Conservation (phyloP, 2,797 vertebrate genomes). For the Myiotriccus ornatus region DNA sequence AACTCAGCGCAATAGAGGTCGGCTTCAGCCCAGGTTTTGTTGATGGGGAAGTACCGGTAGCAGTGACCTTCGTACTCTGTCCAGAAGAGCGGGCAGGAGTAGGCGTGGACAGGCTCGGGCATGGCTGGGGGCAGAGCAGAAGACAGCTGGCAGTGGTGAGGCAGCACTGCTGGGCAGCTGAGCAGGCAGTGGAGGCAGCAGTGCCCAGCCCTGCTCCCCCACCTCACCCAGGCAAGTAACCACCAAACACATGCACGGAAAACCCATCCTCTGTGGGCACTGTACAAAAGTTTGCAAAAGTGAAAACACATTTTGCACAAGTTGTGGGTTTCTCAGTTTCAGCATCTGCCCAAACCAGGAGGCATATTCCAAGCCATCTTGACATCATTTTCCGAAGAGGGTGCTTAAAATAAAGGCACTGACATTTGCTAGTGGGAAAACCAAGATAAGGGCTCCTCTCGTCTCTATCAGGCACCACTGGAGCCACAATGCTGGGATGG, state of each 20-base stretch:
- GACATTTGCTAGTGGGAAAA: neutral
- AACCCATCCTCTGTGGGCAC: neutral
- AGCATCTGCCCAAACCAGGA: neutral
- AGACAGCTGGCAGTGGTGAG: neutral
- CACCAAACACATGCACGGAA: rapidly evolving
- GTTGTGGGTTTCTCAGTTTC: rapidly evolving
- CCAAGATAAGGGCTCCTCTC: neutral
- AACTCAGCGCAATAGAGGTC: constrained; percentile 82
- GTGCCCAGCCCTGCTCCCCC: neutral
- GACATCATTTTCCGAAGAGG: neutral
- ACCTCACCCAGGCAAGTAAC: neutral
- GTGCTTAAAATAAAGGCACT: constrained; percentile 3
- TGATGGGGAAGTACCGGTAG: constrained; percentile 82
- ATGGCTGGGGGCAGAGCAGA: constrained; percentile 67
- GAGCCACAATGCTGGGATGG: rapidly evolving
- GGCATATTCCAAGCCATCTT: neutral
- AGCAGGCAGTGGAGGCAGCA: neutral
- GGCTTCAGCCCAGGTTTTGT: constrained; percentile 81
- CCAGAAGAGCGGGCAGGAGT: constrained; percentile 83
- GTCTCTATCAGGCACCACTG: rapidly evolving
- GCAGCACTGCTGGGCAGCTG: neutral
- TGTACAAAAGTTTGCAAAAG: neutral
- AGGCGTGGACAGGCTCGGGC: constrained; percentile 67
- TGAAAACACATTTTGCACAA: neutral
- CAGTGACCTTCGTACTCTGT: constrained; percentile 81